These are phyloP conservation scores for Gasterosteus nipponicus DNA, from an alignment of 2,113 vertebrate genomes.

Conservation along the genomic window DNA sequence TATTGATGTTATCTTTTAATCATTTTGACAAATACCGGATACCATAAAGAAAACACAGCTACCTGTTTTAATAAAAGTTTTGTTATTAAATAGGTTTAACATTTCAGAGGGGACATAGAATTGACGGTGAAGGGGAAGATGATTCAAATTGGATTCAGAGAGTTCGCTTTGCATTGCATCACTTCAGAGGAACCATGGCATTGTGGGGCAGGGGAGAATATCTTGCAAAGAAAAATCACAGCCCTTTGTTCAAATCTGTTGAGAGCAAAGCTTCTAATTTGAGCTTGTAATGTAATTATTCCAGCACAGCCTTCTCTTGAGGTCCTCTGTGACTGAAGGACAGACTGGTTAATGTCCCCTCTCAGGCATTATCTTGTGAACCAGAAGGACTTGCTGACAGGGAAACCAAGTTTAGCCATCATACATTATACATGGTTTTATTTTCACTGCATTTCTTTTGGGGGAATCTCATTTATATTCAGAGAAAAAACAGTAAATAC, in stretches of 20 bases:
- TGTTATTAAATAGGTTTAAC: not conserved
- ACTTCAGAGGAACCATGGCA: constrained; percentile 40
- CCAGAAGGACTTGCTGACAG: not conserved
- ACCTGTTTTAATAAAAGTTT: not conserved
- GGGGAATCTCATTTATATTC: not conserved
- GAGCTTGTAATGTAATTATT: constrained; percentile 46
- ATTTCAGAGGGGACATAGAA: constrained; percentile 1
- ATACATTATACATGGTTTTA: not conserved
- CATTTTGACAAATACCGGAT: not conserved
- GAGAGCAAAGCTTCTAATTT: constrained; percentile 35
- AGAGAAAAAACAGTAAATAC: not conserved
- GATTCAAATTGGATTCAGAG: constrained; percentile 39
- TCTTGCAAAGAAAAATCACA: constrained; percentile 24
- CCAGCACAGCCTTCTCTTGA: constrained; percentile 23
- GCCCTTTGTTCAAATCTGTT: constrained; percentile 40
- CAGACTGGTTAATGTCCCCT: constrained; percentile 27
- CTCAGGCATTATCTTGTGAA: constrained; percentile 14
- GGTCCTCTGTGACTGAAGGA: constrained; percentile 9
- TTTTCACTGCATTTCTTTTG: constrained; percentile 1
- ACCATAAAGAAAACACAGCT: not conserved
- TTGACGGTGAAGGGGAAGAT: constrained; percentile 9
- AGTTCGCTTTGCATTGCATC: constrained; percentile 42
- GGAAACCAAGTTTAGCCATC: not conserved
- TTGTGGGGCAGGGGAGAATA: constrained; percentile 32
- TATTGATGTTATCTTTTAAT: not conserved